Base-by-base conservation (phyloP, 2,113 vertebrate species). In the Pungitius pungitius region DNA sequence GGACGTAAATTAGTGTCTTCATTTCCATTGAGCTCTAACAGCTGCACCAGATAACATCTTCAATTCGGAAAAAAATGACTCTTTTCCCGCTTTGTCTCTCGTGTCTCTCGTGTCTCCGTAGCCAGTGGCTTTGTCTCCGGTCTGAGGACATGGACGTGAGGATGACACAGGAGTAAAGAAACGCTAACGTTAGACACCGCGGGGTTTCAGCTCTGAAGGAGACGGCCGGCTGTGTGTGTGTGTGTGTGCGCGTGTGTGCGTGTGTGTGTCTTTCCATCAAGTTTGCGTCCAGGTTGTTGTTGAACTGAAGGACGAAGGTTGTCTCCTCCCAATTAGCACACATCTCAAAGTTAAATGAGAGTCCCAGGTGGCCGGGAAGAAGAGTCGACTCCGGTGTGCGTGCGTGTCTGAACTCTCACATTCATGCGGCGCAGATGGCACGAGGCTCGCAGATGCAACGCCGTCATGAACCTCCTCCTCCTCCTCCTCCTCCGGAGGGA, bases 301-400 rank as follows among this genome's bases (percentile, higher is more conserved):
- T 77, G 55, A 75, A 68, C 30, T 79, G 80, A 85, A 88, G 85
- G 74, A 85, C 66, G 71, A 86, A 77, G 30, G 85, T 81, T 69
- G 77, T 74, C 27, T 49, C 77, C 69, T 43, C 63, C 80, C 87
- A 80, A 93, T 93, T 91, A 92, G 83, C 85, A 89, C 85, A 85
- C 71, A 92, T 92, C 75, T 92, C 54, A 91, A 92, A 92, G 88
- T 90, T 72, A 93, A 92, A 92, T 93, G 85, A 92, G 88, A 78
- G 55, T 91, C 88, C 88, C 90, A 93, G 90, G 90, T 90, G 91
- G 82, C 83, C 77, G 56, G 70, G 8, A 47, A 47, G 20, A n/a
- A n/a, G n/a, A n/a, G n/a, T n/a, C n/a, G n/a, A n/a, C n/a, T n/a
- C n/a, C n/a, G 78, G 85, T 72, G 73, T 75, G 81, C 59, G 69